Percentiles rank a stretch among this genome's conserved stretches.
Evolutionary conservation across 2,113 vertebrate genomes (phyloP).

Genomic region (Mobula hypostoma): DNA sequence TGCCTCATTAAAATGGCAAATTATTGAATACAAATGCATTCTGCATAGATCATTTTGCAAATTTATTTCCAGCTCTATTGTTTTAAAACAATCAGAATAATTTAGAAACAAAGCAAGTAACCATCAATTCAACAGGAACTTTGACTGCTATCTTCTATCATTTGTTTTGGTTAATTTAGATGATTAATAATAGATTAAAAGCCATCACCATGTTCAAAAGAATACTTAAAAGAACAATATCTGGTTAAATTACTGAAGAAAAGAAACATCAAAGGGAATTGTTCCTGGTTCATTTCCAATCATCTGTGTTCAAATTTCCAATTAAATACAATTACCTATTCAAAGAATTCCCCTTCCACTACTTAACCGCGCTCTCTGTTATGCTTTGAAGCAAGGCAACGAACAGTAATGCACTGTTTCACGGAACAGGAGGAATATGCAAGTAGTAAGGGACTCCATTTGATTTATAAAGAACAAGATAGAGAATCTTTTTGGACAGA

Average conservation of each 20-base stretch:
- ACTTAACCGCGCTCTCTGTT: not conserved
- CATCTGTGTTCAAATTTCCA: conserved; percentile 17
- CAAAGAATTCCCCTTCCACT: not conserved
- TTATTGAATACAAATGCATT: not conserved
- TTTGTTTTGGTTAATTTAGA: conserved; percentile 34
- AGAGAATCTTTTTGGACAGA: not conserved
- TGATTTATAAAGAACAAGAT: not conserved
- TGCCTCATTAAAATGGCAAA: not conserved
- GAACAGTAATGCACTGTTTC: not conserved
- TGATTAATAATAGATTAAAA: conserved; percentile 37
- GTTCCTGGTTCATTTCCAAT: conserved; percentile 5
- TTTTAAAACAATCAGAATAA: not conserved
- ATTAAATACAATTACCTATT: conserved; percentile 5
- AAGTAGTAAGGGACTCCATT: not conserved
- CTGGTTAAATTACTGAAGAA: conserved; percentile 29
- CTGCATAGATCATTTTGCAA: not conserved
- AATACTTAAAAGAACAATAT: conserved; percentile 5
- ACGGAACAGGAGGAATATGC: not conserved
- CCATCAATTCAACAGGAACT: not conserved
- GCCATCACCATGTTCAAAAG: not conserved
- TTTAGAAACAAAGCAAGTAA: not conserved
- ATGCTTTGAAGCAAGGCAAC: not conserved
- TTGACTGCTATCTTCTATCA: not conserved
- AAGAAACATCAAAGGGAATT: conserved; percentile 14
- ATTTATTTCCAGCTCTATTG: not conserved